A percentile compares a stretch with the other conserved stretches of the same genome.
Conservation (phyloP, 2,797 vertebrate genomes). For the Phoebastria nigripes region DNA sequence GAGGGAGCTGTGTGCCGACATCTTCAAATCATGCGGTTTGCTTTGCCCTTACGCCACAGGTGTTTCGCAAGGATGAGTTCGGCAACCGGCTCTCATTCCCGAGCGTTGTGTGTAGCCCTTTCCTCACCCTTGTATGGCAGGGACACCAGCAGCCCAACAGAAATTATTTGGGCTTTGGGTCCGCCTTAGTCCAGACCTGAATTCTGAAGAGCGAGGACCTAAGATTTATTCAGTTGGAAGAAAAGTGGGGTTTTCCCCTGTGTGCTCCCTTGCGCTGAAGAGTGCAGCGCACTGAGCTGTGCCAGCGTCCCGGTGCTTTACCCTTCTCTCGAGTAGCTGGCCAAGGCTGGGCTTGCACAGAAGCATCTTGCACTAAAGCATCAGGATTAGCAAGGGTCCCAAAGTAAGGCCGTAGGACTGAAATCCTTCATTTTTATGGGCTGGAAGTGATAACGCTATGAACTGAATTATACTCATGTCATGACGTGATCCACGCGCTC, state of each 20-base stretch:
- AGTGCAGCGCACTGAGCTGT: neutral
- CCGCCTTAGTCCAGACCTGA: neutral
- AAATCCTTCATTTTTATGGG: conserved; percentile 43
- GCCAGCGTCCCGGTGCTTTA: fast-evolving
- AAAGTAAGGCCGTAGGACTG: neutral
- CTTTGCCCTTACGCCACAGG: neutral
- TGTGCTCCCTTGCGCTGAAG: neutral
- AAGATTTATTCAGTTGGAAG: neutral
- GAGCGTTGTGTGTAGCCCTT: fast-evolving
- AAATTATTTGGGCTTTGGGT: neutral
- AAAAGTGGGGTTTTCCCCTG: neutral
- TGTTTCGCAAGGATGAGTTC: neutral
- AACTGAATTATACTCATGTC: conserved; percentile 17
- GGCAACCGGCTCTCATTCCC: neutral
- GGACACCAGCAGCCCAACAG: neutral
- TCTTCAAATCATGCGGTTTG: fast-evolving
- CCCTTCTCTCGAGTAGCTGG: neutral
- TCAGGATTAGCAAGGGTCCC: neutral
- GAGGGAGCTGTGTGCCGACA: neutral
- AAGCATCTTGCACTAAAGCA: neutral
- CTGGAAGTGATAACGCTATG: neutral
- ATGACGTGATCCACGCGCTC: neutral
- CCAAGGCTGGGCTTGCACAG: neutral
- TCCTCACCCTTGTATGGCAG: neutral
- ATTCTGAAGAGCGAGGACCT: neutral